Conservation (phyloP, 2,888 invertebrate species). For the Perithous albicinctus region DNA sequence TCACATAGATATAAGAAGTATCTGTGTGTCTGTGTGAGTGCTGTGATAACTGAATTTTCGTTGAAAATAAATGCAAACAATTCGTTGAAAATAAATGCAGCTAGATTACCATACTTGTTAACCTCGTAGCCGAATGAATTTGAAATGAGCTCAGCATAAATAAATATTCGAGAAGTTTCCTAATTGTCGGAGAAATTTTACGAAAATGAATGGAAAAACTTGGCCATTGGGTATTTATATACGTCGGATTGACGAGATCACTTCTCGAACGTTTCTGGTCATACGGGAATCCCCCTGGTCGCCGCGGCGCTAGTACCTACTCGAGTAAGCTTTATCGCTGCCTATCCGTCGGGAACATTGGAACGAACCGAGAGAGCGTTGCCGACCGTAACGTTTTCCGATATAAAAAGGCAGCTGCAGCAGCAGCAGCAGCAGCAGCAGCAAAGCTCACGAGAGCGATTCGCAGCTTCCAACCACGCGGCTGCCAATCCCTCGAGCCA, state of each 20-base stretch:
- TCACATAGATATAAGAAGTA: too few species aligned
- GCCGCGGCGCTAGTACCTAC: slow-evolving; percentile 13
- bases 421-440: slow-evolving; percentile 28
- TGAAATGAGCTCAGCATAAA: not conserved
- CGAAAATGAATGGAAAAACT: not conserved
- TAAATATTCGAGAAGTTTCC: not conserved
- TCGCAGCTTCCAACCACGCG: slow-evolving; percentile 31
- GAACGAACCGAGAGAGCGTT: slow-evolving; percentile 25
- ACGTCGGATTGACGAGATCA: slow-evolving; percentile 34
- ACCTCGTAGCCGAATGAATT: not conserved
- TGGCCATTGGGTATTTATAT: slow-evolving; percentile 5
- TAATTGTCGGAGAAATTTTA: slow-evolving; percentile 8
- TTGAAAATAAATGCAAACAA: not conserved
- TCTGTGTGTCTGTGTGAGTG: too few species aligned
- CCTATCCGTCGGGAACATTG: slow-evolving; percentile 32
- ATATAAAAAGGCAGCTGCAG: slow-evolving; percentile 39
- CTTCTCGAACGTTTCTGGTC: slow-evolving; percentile 9
- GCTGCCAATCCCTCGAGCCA: slow-evolving; percentile 28
- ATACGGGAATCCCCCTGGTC: not conserved
- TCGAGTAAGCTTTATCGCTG: slow-evolving; percentile 46
- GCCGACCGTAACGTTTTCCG: slow-evolving; percentile 38
- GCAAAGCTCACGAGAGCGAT: slow-evolving; percentile 56
- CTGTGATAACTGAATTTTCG: too few species aligned
- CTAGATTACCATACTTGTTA: not conserved
- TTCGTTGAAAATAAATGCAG: not conserved